Evolutionary conservation across 2,797 vertebrate genomes (phyloP).

Genomic region (Leptoclinus maculatus): DNA sequence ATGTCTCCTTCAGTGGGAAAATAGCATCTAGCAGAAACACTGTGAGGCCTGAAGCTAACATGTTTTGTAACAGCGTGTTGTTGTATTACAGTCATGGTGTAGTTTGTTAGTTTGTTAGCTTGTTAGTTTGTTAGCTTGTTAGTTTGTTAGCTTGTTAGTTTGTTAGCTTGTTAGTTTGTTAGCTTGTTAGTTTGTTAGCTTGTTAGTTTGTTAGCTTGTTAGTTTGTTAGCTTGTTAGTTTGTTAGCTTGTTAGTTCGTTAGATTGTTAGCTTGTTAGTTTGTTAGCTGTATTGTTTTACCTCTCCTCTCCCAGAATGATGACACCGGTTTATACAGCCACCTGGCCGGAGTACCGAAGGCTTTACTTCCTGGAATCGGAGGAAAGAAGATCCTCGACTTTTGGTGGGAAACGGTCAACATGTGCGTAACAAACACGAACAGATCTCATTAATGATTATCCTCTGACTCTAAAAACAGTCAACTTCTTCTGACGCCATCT

Average conservation of each 20-base stretch:
- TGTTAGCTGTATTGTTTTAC: background rate
- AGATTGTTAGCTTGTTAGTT: too few species aligned
- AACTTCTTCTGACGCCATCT: background rate
- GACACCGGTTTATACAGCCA: constrained; percentile 84
- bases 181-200: too few species aligned
- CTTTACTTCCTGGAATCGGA: constrained; percentile 85
- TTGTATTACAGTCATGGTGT: too few species aligned
- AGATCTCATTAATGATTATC: background rate
- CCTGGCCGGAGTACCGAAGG: constrained; percentile 85
- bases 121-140: too few species aligned
- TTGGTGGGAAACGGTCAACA: constrained; percentile 89
- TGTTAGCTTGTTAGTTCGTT: too few species aligned
- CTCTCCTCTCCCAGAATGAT: constrained; percentile 78
- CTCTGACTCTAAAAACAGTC: too few species aligned
- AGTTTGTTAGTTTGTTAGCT: background rate
- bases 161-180: too few species aligned
- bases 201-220: too few species aligned
- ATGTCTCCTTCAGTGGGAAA: too few species aligned
- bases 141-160: too few species aligned
- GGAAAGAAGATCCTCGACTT: constrained; percentile 89
- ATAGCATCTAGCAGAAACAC: background rate
- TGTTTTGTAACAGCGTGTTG: background rate
- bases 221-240: too few species aligned
- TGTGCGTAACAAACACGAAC: constrained; percentile 70
- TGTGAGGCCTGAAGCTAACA: background rate